Evolutionary conservation across 2,113 vertebrate genomes (phyloP), one percentile per base, ranked within the genome.

Genomic region (Lophius piscatorius): DNA sequence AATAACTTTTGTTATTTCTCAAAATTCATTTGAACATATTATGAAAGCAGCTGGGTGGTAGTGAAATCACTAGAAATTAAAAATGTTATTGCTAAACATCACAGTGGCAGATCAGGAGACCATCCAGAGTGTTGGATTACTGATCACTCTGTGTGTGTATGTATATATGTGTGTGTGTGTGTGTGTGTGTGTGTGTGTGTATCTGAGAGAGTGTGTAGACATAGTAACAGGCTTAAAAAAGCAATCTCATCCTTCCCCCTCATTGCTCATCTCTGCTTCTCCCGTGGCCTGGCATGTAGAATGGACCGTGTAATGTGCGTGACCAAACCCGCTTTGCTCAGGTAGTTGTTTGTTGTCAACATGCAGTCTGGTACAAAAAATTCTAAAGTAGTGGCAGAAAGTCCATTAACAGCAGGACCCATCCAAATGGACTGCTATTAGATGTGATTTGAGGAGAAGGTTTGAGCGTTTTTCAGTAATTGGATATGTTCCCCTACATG

Each of bases 401-500:
- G 45, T 38, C 61, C 33, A 68, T 33, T 48, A 9, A 66, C 35
- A 56, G 35, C 35, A 24, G 22, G 52, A 62, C 81, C 59, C 3
- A 76, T 76, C 73, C 36, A 42, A 78, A 74, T 46, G 35, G 41
- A 35, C 31, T 61, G 33, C 58, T 73, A 64, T 61, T 68, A 70
- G 38, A 42, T 47, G 34, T 67, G 45, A 72, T 67, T 70, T 71
- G 38, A 64, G 63, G 60, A 54, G 60, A 70, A 64, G 66, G 58
- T 78, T 69, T 55, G 47, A 50, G 46, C 47, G 38, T 46, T 60
- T 80, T 74, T 55, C 57, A 56, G 54, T 60, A 84, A 70, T 52
- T 62, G 60, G 69, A 82, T 67, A 55, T 70, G 60, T 63, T 63
- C 69, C 60, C 23, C 50, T 47, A 36, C 50, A 73, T 10, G 39